Evolutionary conservation across 1,140 invertebrate species (phyloP).

Genomic region (Delia radicum): DNA sequence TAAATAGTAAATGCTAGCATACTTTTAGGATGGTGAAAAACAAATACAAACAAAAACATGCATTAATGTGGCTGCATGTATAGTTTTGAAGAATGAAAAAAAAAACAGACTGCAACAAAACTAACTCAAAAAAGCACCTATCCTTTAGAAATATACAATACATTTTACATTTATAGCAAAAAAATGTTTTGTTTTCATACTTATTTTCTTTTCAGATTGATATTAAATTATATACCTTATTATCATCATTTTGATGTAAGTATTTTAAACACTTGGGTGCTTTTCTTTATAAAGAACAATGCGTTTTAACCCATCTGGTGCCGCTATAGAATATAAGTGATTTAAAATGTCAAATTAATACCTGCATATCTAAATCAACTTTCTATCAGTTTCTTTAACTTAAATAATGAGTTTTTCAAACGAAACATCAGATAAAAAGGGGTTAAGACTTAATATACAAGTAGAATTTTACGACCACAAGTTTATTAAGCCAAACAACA

Average conservation of each 20-base stretch:
- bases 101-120: background rate
- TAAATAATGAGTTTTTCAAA: too few species aligned
- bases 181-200: background rate
- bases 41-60: background rate
- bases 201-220: background rate
- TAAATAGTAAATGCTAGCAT: slow-evolving; percentile 10
- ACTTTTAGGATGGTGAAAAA: background rate
- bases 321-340: too few species aligned
- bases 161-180: background rate
- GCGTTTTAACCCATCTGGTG: background rate
- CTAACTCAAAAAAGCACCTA: slow-evolving; percentile 6
- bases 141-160: background rate
- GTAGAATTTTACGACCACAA: slow-evolving; percentile 1
- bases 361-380: too few species aligned
- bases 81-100: background rate
- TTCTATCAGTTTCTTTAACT: too few species aligned
- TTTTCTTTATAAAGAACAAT: too few species aligned
- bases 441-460: background rate
- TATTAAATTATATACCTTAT: slow-evolving; percentile 24
- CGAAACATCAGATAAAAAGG: too few species aligned
- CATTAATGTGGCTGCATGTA: slow-evolving; percentile 1
- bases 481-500: slow-evolving; percentile 18
- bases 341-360: too few species aligned
- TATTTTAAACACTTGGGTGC: background rate
- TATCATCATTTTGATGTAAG: slow-evolving; percentile 13